These are phyloP conservation scores for Esox lucius DNA, from an alignment of 2,797 vertebrate species.

Conservation along the genomic window DNA sequence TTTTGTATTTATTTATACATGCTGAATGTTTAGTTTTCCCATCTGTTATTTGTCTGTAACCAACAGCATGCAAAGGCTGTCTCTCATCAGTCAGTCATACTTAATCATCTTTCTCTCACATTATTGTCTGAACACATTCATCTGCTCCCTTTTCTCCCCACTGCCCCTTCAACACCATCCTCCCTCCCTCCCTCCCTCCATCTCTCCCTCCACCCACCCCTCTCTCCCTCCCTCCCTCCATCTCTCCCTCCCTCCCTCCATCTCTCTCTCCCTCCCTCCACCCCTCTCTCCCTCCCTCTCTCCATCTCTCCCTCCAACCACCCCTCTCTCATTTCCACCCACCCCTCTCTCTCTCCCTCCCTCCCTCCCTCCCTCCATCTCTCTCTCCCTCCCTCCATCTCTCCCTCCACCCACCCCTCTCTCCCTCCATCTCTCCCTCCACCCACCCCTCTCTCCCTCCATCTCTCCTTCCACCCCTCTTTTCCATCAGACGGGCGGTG, in stretches of 20 bases:
- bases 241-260: no score
- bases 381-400: no score
- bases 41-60: not conserved
- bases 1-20: not conserved
- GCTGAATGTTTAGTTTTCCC: not conserved
- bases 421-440: not conserved
- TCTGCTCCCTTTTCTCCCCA: not conserved
- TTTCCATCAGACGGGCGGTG: slow-evolving; percentile 68
- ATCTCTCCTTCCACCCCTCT: not conserved
- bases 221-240: no score
- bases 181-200: no score
- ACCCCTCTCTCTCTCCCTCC: no score
- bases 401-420: not conserved
- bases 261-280: not conserved
- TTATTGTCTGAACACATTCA: not conserved
- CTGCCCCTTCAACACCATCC: no score
- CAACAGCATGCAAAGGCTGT: not conserved
- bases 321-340: slow-evolving; percentile 19
- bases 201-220: not conserved
- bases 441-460: not conserved
- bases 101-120: not conserved
- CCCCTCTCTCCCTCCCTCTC: no score
- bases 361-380: no score
- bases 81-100: not conserved
- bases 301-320: not conserved